Evolutionary conservation across 2,113 vertebrate species (phyloP).

Genomic region (Vicugna pacos): DNA sequence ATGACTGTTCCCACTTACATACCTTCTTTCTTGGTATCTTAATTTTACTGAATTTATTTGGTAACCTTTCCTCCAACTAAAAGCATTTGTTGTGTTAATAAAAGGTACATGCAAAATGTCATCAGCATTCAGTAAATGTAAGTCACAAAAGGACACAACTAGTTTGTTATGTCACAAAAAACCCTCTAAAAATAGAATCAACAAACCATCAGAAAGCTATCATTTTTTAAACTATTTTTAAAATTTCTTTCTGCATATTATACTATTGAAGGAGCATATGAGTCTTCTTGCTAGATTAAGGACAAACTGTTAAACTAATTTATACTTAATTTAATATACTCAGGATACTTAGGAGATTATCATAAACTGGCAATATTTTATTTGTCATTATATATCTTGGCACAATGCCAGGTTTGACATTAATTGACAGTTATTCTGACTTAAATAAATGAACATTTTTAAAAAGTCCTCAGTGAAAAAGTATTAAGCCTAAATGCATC

Average conservation of each 20-base stretch:
- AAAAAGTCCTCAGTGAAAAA: neutral
- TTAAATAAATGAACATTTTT: neutral
- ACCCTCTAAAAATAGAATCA: neutral
- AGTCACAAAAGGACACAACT: neutral
- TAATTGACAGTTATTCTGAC: conserved; percentile 23
- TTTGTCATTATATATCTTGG: conserved; percentile 37
- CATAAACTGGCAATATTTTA: neutral
- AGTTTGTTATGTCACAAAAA: neutral
- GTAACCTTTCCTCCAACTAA: neutral
- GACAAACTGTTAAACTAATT: conserved; percentile 26
- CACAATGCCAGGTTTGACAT: neutral
- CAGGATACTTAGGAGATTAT: neutral
- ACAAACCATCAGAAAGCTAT: neutral
- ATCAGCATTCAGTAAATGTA: neutral
- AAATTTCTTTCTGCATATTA: neutral
- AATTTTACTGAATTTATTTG: neutral
- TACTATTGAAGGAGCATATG: neutral
- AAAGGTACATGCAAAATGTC: neutral
- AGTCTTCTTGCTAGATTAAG: conserved; percentile 4
- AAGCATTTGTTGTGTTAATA: neutral
- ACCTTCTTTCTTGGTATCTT: neutral
- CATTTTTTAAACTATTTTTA: neutral
- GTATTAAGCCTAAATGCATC: neutral
- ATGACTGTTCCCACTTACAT: no score
- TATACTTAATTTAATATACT: neutral